Conservation (phyloP, 1,140 invertebrate genomes). For the Drosophila melanogaster region Release_6_plus_ISO1_MT NC_004354.4:4400001-4400500, state of each 20-base stretch:
- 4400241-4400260: slow-evolving; percentile 67
- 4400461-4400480: not conserved
- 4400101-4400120: slow-evolving; percentile 35
- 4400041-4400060: slow-evolving; percentile 74
- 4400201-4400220: slow-evolving; percentile 76
- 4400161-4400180: not conserved
- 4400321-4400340: not conserved
- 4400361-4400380: no score
- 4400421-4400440: not conserved
- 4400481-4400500: not conserved
- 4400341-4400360: no score
- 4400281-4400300: slow-evolving; percentile 6
- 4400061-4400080: slow-evolving; percentile 60
- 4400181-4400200: slow-evolving; percentile 73
- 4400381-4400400: no score
- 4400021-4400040: slow-evolving; percentile 30
- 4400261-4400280: slow-evolving; percentile 18
- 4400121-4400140: not conserved
- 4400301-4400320: slow-evolving; percentile 3
- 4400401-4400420: no score
- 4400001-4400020: not conserved
- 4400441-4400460: slow-evolving; percentile 2
- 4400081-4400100: slow-evolving; percentile 29
- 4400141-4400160: not conserved
- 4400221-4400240: slow-evolving; percentile 65